These are phyloP conservation scores for Mus musculus DNA, from an alignment of 2,113 vertebrate genomes.

Conservation along the genomic window DNA sequence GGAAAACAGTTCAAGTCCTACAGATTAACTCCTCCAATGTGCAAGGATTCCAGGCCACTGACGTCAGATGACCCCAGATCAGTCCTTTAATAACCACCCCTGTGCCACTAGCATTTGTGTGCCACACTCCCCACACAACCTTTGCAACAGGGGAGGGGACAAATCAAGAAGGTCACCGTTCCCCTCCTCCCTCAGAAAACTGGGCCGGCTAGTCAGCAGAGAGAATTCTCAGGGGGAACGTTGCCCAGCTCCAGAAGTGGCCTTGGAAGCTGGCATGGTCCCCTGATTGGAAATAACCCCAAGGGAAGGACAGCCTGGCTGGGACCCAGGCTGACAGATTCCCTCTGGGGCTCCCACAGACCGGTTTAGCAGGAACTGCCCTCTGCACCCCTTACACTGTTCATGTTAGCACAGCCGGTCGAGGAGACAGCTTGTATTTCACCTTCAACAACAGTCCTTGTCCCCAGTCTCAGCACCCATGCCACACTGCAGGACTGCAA, in stretches of 20 bases:
- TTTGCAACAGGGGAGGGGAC: background rate
- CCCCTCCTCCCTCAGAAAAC: background rate
- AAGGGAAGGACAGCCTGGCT: background rate
- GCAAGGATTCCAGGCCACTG: background rate
- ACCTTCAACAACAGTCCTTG: background rate
- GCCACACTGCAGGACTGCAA: background rate
- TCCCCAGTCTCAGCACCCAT: slow-evolving; percentile 4
- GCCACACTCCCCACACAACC: fast-evolving
- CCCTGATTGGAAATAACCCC: background rate
- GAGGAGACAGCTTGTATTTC: background rate
- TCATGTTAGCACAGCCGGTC: background rate
- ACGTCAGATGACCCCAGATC: background rate
- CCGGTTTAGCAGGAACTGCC: background rate
- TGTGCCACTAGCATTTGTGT: background rate
- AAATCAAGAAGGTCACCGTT: background rate
- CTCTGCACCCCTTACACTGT: fast-evolving
- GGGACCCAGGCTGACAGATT: background rate
- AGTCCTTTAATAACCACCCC: background rate
- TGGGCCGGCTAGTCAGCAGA: background rate
- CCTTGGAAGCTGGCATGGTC: background rate
- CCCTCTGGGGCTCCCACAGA: background rate
- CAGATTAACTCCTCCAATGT: background rate
- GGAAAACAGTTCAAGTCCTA: background rate
- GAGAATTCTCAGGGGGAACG: background rate
- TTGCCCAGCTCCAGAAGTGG: background rate